Evolutionary conservation across 2,888 invertebrate genomes (phyloP).

Genomic region (Harpalus rubripes): DNA sequence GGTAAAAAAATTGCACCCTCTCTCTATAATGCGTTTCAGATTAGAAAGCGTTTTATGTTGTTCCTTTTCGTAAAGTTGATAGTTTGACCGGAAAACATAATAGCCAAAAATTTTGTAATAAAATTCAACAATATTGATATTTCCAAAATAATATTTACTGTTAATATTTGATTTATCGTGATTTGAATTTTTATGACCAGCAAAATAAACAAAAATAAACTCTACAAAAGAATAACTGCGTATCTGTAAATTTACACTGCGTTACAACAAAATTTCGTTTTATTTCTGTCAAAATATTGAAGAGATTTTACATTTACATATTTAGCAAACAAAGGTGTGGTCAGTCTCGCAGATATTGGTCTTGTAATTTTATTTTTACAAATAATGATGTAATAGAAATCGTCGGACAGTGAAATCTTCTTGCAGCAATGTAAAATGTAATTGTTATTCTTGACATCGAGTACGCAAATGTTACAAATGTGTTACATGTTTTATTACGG

Average conservation of each 20-base stretch:
- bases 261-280: not conserved
- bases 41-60: too few species aligned
- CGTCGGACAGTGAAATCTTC: constrained; percentile 40
- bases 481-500: constrained; percentile 21
- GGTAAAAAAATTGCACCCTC: too few species aligned
- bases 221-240: not conserved
- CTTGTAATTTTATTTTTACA: constrained; percentile 56
- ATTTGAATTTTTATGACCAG: not conserved
- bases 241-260: not conserved
- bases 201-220: too few species aligned
- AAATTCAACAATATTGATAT: not conserved
- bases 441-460: constrained; percentile 31
- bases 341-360: constrained; percentile 17
- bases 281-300: constrained; percentile 7
- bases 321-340: constrained; percentile 54
- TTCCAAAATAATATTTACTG: not conserved
- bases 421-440: constrained; percentile 25
- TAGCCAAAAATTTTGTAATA: not conserved
- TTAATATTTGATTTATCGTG: not conserved
- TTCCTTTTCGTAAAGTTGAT: not conserved
- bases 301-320: constrained; percentile 28
- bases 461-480: constrained; percentile 26
- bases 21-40: too few species aligned
- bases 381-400: constrained; percentile 62
- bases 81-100: not conserved